These are phyloP conservation scores for Planiliza haematocheilus DNA, from an alignment of 2,113 vertebrate species.

Conservation along the genomic window DNA sequence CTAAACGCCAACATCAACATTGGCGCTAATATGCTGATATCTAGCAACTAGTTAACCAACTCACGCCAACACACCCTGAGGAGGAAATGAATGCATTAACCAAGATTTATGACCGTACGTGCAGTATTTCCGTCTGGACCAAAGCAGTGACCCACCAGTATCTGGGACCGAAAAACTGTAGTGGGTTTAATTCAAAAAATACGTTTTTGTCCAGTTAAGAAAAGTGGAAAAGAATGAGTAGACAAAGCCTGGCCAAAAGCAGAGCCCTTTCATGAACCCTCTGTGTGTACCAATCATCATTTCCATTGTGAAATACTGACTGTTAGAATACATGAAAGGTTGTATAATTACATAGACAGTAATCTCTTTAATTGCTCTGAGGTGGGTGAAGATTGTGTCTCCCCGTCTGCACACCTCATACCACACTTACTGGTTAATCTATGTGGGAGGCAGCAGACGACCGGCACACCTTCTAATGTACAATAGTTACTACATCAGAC, in stretches of 20 bases:
- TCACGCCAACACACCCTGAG: no score
- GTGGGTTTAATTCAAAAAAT: neutral
- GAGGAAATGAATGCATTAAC: no score
- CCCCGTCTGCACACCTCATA: conserved; percentile 56
- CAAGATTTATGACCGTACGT: no score
- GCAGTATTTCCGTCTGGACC: no score
- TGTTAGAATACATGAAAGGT: conserved; percentile 34
- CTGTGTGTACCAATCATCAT: conserved; percentile 32
- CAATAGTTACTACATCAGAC: conserved; percentile 61
- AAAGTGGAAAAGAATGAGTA: neutral
- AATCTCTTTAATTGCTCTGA: conserved; percentile 71
- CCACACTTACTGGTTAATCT: conserved; percentile 53
- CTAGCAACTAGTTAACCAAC: no score
- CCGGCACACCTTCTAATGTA: conserved; percentile 58
- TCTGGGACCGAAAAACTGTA: neutral
- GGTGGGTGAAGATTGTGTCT: conserved; percentile 66
- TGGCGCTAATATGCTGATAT: no score
- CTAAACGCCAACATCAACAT: no score
- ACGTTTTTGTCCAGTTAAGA: neutral
- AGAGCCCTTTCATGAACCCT: conserved; percentile 17
- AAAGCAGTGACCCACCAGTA: no score
- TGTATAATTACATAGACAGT: conserved; percentile 61
- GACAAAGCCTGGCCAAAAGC: conserved; percentile 9
- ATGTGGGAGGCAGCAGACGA: conserved; percentile 54
- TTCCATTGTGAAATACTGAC: conserved; percentile 64